Percentiles rank a stretch among this genome's conserved stretches.
Evolutionary conservation across 2,113 vertebrate species (phyloP).

Genomic region (Antidorcas marsupialis): DNA sequence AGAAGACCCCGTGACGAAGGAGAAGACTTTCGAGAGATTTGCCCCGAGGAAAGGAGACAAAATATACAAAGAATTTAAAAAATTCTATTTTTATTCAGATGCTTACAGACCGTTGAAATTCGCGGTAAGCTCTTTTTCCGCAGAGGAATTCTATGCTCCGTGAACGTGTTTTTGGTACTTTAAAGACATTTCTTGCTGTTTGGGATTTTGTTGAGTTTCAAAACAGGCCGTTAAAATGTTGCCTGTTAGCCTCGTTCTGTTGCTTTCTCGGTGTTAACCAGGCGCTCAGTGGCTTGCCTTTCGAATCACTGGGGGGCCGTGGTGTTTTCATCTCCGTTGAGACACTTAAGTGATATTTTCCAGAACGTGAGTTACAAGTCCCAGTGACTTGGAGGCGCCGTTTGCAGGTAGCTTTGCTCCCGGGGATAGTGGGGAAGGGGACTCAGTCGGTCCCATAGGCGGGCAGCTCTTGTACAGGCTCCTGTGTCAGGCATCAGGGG

Average conservation of each 20-base stretch:
- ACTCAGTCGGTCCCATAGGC: not conserved
- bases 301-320: not conserved
- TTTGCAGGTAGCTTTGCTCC: not conserved
- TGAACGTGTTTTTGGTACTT: not conserved
- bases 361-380: not conserved
- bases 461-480: not conserved
- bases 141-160: not conserved
- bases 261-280: not conserved
- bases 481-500: slow-evolving; percentile 39
- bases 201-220: not conserved
- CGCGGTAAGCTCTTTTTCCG: slow-evolving; percentile 78
- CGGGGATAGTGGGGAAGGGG: not conserved
- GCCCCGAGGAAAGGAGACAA: slow-evolving; percentile 78
- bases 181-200: not conserved
- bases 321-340: slow-evolving; percentile 48
- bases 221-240: not conserved
- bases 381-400: not conserved
- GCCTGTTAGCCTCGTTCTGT: not conserved
- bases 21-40: slow-evolving; percentile 82
- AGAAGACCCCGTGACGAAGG: slow-evolving; percentile 78
- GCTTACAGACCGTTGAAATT: slow-evolving; percentile 83
- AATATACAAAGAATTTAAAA: slow-evolving; percentile 79
- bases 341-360: slow-evolving; percentile 45
- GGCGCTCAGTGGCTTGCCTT: not conserved
- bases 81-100: slow-evolving; percentile 83